A percentile compares a stretch with the other conserved stretches of the same genome.
These are phyloP conservation scores for Drosophila triauraria DNA, from an alignment of 1,140 invertebrate genomes.

Conservation along the genomic window DNA sequence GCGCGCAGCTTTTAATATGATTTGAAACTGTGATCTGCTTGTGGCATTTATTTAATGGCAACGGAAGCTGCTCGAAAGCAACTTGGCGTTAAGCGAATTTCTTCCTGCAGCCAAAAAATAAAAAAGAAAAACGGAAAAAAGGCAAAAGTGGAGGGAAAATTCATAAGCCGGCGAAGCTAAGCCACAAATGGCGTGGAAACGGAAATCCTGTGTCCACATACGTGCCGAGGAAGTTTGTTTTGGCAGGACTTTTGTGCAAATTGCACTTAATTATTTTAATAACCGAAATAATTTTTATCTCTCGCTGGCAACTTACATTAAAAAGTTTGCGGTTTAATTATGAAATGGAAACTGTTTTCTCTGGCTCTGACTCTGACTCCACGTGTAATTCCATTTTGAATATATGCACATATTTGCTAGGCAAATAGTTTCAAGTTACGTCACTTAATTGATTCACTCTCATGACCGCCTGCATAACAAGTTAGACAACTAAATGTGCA, in stretches of 20 bases:
- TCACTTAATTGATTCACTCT: conserved; percentile 21
- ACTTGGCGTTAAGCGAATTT: conserved; percentile 51
- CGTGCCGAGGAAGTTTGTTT: not conserved
- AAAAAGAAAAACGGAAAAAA: not conserved
- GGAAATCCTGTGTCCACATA: not conserved
- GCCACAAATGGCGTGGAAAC: conserved; percentile 8
- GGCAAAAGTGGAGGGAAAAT: not conserved
- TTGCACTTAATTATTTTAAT: conserved; percentile 2
- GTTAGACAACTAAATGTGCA: conserved; percentile 19
- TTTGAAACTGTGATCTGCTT: conserved; percentile 74
- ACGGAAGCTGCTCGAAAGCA: conserved; percentile 45
- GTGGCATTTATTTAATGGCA: conserved; percentile 77
- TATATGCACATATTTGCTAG: not conserved
- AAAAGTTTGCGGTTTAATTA: conserved; percentile 9
- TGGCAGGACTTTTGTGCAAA: not conserved
- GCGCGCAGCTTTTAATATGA: conserved; percentile 54
- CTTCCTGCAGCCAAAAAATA: conserved; percentile 16
- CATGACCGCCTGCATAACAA: conserved; percentile 18
- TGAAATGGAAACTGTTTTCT: not conserved
- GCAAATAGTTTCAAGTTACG: not conserved
- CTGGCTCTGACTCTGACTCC: too few species aligned
- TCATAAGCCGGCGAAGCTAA: conserved; percentile 12
- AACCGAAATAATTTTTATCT: not conserved
- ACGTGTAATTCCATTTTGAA: not conserved
- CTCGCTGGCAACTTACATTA: not conserved